These are phyloP conservation scores for Chelonus insularis DNA, from an alignment of 1,140 invertebrate species.

Conservation along the genomic window DNA sequence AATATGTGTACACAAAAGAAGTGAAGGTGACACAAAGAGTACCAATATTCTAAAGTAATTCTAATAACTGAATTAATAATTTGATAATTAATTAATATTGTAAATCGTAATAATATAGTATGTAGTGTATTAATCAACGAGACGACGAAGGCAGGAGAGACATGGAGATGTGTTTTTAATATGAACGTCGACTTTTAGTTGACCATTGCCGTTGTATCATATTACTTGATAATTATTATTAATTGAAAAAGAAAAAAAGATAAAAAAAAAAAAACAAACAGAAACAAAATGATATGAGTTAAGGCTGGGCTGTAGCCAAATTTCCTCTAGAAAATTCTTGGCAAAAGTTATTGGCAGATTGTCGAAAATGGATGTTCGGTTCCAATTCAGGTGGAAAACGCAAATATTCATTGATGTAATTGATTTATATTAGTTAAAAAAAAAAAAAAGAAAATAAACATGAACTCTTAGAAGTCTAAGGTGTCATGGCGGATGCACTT, in stretches of 20 bases:
- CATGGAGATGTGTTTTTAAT: slow-evolving; percentile 46
- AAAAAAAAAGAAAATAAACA: too few species aligned
- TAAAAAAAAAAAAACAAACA: slow-evolving; percentile 18
- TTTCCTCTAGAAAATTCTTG: too few species aligned
- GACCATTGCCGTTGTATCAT: slow-evolving; percentile 36
- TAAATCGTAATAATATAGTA: slow-evolving; percentile 56
- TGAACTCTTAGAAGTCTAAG: too few species aligned
- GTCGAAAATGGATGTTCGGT: too few species aligned
- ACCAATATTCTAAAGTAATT: slow-evolving; percentile 63
- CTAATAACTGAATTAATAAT: slow-evolving; percentile 60
- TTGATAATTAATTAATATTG: slow-evolving; percentile 62
- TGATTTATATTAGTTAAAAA: too few species aligned
- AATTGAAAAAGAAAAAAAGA: neutral
- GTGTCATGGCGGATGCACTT: too few species aligned
- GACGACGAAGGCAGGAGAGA: slow-evolving; percentile 35
- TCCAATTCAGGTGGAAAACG: too few species aligned
- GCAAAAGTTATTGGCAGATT: too few species aligned
- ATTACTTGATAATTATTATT: slow-evolving; percentile 24
- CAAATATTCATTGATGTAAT: too few species aligned
- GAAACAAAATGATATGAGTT: too few species aligned
- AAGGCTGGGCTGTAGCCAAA: too few species aligned
- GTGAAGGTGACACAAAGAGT: slow-evolving; percentile 46
- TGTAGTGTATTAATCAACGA: slow-evolving; percentile 55
- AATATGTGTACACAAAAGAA: slow-evolving; percentile 20
- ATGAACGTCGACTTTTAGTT: slow-evolving; percentile 29